Evolutionary conservation across 2,797 vertebrate genomes (phyloP).

Genomic region (Lophotriccus pileatus): DNA sequence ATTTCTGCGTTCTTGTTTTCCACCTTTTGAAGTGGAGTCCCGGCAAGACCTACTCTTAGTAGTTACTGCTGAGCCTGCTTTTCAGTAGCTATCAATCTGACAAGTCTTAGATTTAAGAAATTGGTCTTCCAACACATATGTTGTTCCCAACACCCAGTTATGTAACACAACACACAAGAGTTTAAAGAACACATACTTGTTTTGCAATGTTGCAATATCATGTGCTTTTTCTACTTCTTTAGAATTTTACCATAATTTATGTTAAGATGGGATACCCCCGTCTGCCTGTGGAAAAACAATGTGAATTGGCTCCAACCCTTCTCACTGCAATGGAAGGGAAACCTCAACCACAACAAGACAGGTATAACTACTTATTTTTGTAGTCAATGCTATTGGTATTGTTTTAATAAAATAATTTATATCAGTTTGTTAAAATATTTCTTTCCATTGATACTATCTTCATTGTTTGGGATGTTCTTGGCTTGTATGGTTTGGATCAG

Average conservation of each 20-base stretch:
- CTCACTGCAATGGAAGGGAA: slow-evolving; percentile 98
- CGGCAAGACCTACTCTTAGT: background rate
- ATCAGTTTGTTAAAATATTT: background rate
- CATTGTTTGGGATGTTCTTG: background rate
- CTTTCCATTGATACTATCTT: background rate
- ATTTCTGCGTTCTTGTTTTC: background rate
- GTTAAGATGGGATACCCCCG: slow-evolving; percentile 99
- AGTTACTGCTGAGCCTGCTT: background rate
- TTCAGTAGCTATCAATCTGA: background rate
- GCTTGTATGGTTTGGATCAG: background rate
- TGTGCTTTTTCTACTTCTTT: slow-evolving; percentile 18
- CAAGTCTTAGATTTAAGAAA: background rate
- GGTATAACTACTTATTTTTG: slow-evolving; percentile 72
- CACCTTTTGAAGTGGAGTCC: background rate
- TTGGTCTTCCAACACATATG: background rate
- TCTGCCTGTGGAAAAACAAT: slow-evolving; percentile 92
- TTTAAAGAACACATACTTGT: background rate
- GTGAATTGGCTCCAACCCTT: slow-evolving; percentile 94
- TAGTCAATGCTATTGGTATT: background rate
- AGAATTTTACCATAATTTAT: slow-evolving; percentile 99
- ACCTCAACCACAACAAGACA: slow-evolving; percentile 96
- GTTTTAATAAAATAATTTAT: background rate
- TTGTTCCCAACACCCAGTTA: background rate
- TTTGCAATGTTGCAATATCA: background rate
- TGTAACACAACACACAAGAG: background rate